Percentiles rank a stretch among this genome's conserved stretches.
phyloP scores from a whole-genome alignment of 37 sponge, comb jelly and placozoan genomes.

The Axinella damicornis region DNA sequence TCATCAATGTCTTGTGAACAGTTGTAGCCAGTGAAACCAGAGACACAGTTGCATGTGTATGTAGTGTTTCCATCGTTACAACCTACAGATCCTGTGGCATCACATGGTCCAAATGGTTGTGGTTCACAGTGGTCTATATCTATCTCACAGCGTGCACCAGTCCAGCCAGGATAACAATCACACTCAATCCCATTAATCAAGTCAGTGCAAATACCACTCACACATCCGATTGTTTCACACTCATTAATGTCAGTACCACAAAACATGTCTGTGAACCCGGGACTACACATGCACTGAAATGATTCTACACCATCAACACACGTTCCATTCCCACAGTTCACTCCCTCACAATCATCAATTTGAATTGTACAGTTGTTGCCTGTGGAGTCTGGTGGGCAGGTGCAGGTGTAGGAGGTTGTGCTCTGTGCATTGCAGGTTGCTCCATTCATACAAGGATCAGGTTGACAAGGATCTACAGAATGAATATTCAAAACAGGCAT shows the following conservation, averaged over 20 bases:
- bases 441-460: constrained; percentile 52
- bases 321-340: constrained; percentile 20
- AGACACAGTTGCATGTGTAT: constrained; percentile 25
- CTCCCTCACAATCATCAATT: constrained; percentile 9
- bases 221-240: constrained; percentile 30
- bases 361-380: constrained; percentile 12
- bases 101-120: not conserved
- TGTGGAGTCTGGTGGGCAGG: constrained; percentile 34
- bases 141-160: constrained; percentile 51
- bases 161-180: constrained; percentile 54
- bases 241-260: constrained; percentile 74
- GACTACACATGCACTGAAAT: constrained; percentile 45
- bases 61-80: not conserved
- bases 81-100: not conserved
- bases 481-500: too few relatives aligned
- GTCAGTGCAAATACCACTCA: constrained; percentile 27
- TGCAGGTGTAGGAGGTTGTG: constrained; percentile 25
- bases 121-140: constrained; percentile 55
- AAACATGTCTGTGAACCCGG: constrained; percentile 67
- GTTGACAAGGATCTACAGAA: not conserved
- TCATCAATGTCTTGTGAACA: constrained; percentile 16
- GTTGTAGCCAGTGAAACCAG: constrained; percentile 11
- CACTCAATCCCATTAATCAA: constrained; percentile 20
- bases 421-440: constrained; percentile 57
- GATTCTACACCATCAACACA: constrained; percentile 37